A percentile compares a stretch with the other conserved stretches of the same genome.
Conservation (phyloP, 2,888 invertebrate species). For the Melolontha melolontha region DNA sequence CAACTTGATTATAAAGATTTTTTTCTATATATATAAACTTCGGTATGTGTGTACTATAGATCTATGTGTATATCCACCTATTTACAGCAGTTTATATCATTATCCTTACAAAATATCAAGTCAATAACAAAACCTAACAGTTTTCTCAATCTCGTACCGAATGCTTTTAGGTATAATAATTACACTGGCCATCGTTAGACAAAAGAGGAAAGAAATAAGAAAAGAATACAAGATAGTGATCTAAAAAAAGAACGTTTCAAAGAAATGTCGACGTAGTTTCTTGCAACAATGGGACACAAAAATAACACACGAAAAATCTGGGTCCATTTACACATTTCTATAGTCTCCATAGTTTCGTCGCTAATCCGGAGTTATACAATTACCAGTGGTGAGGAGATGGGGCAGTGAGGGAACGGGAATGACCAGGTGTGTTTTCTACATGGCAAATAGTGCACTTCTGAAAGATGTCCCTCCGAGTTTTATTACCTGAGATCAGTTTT, state of each 20-base stretch:
- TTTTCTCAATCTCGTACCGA: too few relatives aligned
- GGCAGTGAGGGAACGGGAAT: conserved; percentile 25
- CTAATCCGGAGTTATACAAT: conserved; percentile 40
- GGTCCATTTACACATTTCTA: conserved; percentile 42
- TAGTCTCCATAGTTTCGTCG: conserved; percentile 29
- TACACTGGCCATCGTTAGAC: conserved; percentile 29
- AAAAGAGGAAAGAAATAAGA: conserved; percentile 33
- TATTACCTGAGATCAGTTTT: conserved; percentile 50
- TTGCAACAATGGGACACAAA: conserved; percentile 36
- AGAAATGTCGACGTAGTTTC: conserved; percentile 26
- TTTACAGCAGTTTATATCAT: conserved; percentile 7
- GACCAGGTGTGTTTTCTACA: conserved; percentile 43
- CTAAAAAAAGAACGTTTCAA: conserved; percentile 27
- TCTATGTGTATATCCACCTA: conserved; percentile 4
- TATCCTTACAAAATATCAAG: background rate
- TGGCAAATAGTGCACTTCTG: conserved; percentile 38
- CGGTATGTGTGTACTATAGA: background rate
- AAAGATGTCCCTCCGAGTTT: conserved; percentile 43
- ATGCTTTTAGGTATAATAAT: conserved; percentile 6
- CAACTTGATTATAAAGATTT: conserved; percentile 46
- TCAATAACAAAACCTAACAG: too few relatives aligned
- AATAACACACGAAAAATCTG: conserved; percentile 37
- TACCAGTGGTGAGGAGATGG: conserved; percentile 16
- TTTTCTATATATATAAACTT: conserved; percentile 31
- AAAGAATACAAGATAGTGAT: conserved; percentile 32